Base-by-base conservation (phyloP, 2,113 vertebrate genomes). In the Boleophthalmus pectinirostris region DNA sequence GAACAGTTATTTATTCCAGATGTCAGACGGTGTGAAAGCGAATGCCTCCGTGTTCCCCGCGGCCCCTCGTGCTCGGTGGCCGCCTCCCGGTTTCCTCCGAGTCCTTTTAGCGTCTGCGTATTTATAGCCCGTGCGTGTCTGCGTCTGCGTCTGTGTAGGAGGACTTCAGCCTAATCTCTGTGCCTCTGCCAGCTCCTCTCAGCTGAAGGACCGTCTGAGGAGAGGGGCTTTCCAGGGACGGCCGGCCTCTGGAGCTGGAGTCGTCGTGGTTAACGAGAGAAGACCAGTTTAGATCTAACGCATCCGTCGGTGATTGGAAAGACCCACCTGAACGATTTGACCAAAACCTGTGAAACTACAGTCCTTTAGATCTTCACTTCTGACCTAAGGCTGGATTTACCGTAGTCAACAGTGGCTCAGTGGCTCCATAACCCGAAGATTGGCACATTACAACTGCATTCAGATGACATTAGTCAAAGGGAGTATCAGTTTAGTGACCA, bases 121-220 rank as follows among this genome's bases (percentile, higher is more conserved):
- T 91, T 90, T 87, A 87, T 92, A 92, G 91, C 88, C 83, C 84
- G 84, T 29, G 29, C n/a, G n/a, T n/a, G n/a, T n/a, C n/a, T n/a
- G n/a, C n/a, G 79, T 65, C 74, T 87, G 88, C 78, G 38, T 10
- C 38, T 43, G 38, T 43, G 38, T 43, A 58, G 65, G 85, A 73
- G 45, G 69, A 87, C 85, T 79, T 85, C 80, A 81, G 79, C 68
- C 76, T 82, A 74, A 86, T 84, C 80, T 70, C 67, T 81, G 68
- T 87, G 82, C 83, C 74, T 70, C 69, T 38, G 74, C 66, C 73
- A 56, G 63, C 33, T 23, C 54, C 35, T 72, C 68, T 73, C 75
- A 69, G 66, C 85, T 79, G 75, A 70, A 56, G n/a, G 57, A 72
- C 80, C 29, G 29, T 73, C 81, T 66, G 77, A 65, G 51, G 65